A percentile compares a stretch with the other conserved stretches of the same genome.
Evolutionary conservation across 2,888 invertebrate species (phyloP).

Genomic region (Creontiades dilutus): DNA sequence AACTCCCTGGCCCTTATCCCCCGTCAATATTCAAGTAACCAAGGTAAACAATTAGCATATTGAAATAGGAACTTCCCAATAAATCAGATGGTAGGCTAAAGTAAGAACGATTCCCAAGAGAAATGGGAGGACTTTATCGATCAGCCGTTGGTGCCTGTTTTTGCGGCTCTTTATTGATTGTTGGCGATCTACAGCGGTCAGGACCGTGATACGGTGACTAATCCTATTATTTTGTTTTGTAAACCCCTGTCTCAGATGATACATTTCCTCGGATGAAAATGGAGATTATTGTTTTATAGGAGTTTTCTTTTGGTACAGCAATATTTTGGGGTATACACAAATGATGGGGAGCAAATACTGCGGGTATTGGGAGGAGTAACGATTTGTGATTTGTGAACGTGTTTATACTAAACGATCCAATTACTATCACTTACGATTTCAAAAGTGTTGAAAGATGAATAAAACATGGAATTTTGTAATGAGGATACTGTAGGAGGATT

Average conservation of each 20-base stretch:
- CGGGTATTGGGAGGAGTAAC: no score
- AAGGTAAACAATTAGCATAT: slow-evolving; percentile 27
- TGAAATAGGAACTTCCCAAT: neutral
- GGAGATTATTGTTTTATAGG: no score
- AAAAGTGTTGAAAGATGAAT: no score
- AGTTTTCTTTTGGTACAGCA: no score
- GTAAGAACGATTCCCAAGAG: neutral
- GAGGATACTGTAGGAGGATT: no score
- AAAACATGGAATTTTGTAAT: no score
- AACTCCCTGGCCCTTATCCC: no score
- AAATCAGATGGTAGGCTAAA: slow-evolving; percentile 1
- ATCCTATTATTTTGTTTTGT: slow-evolving; percentile 4
- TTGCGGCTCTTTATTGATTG: neutral
- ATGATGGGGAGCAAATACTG: no score
- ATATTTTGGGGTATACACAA: no score
- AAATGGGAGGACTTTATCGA: neutral
- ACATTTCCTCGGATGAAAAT: neutral
- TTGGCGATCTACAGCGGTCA: neutral
- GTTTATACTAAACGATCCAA: no score
- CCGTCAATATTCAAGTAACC: neutral
- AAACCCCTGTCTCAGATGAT: neutral
- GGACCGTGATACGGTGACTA: neutral
- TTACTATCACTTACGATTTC: no score
- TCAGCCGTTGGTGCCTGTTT: neutral
- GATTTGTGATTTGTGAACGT: no score